Base-by-base conservation (phyloP, 2,797 vertebrate species). In the Stomatorhinus walkeri region DNA sequence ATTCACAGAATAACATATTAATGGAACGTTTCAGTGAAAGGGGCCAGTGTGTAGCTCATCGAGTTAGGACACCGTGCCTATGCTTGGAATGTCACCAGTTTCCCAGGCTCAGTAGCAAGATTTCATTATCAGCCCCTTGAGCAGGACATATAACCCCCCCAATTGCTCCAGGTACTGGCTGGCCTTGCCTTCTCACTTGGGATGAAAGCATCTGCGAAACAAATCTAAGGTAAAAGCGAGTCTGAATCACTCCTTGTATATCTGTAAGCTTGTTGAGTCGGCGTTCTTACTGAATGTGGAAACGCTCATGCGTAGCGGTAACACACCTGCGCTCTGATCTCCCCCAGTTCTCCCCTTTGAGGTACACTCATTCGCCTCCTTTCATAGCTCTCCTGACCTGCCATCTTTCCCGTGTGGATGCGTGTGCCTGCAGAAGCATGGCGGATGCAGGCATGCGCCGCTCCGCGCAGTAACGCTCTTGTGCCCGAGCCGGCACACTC, bases 401-500 rank as follows among this genome's bases (percentile, higher is more conserved):
- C 48, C 46, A 6, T 24, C 40, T 48, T 49, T 84, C 19, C 3
- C 19, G 2, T 24, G 81, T 14, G 36, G 16, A 48, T 32, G 68
- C 68, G 1, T 76, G 68, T 36, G 28, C 54, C 1, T 10, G 19
- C 85, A 61, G 22, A 24, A 24, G 22, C 22, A 12, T 28, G 61
- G 61, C 86, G 2, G 4, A 46, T 56, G 16, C 54, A 16, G n/a
- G n/a, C 68, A 1, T 83, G 87, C 88, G 24, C 36, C 85, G 49
- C 10, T 68, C 28, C n/a, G 14, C 61, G 88, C 90, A 91, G 90
- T 89, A 90, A 89, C 51, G 32, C 91, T 64, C 90, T 91, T 92
- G 90, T 89, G 43, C 83, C 83, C 72, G 46, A 51, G 89, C 85
- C 68, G 92, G 91, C 92, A 89, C 64, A 59, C 91, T 92, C 88